Evolutionary conservation across 2,797 vertebrate genomes (phyloP), one percentile per base, ranked within the genome.

Genomic region (Dendrocincla tyrannina): DNA sequence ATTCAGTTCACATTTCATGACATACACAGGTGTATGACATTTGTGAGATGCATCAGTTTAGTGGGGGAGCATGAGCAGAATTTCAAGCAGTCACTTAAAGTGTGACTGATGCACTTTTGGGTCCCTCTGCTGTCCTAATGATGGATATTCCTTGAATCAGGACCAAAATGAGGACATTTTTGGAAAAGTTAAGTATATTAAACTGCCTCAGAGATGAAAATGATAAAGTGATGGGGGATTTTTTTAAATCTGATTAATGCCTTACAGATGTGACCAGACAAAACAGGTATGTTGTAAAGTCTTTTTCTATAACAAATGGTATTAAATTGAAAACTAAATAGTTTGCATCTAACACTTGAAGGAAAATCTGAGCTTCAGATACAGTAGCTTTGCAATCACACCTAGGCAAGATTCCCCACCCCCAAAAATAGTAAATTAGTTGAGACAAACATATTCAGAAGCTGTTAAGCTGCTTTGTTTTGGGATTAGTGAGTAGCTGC

Each of bases 101-200:
- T 24, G 42, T 82, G 84, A 11, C 53, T 75, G 80, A 85, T 94
- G 39, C 69, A 88, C 59, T 67, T 85, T 52, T 68, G 59, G 74
- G 55, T 93, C 80, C 76, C 85, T 86, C 85, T 86, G 47, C 81
- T 95, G 93, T 77, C 78, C 86, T 87, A 52, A 50, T 89, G 92
- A 89, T 63, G 70, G 60, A 62, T 95, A 77, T 64, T 89, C 50
- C 58, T 95, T 92, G 50, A 92, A 88, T 66, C 18, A 7, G 46
- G 60, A 52, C 76, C 55, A 90, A 92, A 86, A 91, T 5, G 13
- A 83, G 20, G 53, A 77, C 28, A 70, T 78, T 91, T 95, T 75
- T 49, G 2, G 23, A 69, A 63, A 85, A 85, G 8, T 60, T 92
- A 85, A 88, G 20, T 67, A 17, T 27, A 47, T 89, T 77, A 83